Percentiles rank a stretch among this genome's conserved stretches.
Evolutionary conservation across 2,113 vertebrate species (phyloP).

Genomic region (Rhea pennata): DNA sequence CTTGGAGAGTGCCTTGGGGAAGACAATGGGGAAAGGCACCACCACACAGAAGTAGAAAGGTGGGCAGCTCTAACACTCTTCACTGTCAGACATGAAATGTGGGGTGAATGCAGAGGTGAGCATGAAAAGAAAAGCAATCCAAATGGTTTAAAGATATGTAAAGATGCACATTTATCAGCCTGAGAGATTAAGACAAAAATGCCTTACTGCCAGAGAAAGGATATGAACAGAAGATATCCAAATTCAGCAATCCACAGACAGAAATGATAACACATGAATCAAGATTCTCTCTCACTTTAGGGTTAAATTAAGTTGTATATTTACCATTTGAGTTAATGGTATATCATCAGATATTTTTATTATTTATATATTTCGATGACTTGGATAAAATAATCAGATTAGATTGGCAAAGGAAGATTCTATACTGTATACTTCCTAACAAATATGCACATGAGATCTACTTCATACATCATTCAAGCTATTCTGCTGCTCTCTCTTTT

Average conservation of each 20-base stretch:
- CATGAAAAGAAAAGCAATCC: not conserved
- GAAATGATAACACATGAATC: not conserved
- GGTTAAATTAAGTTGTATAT: not conserved
- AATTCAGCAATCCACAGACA: not conserved
- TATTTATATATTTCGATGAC: not conserved
- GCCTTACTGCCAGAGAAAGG: not conserved
- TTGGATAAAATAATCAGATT: constrained; percentile 11
- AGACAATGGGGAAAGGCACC: not conserved
- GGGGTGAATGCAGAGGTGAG: not conserved
- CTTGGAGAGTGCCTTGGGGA: not conserved
- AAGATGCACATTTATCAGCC: not conserved
- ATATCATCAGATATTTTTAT: not conserved
- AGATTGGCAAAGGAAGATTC: constrained; percentile 7
- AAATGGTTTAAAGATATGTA: not conserved
- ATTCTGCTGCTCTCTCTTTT: constrained; percentile 12
- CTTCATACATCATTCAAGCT: not conserved
- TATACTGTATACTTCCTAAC: not conserved
- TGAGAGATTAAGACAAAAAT: not conserved
- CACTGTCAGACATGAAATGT: not conserved
- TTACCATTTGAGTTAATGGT: not conserved
- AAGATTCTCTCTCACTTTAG: not conserved
- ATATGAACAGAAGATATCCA: not conserved
- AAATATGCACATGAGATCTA: constrained; percentile 1
- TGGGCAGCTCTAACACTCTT: accelerated
- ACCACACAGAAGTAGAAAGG: not conserved